A percentile compares a stretch with the other conserved stretches of the same genome.
These are phyloP conservation scores for Dorcus hopei DNA, from an alignment of 2,888 invertebrate genomes.

Conservation along the genomic window DNA sequence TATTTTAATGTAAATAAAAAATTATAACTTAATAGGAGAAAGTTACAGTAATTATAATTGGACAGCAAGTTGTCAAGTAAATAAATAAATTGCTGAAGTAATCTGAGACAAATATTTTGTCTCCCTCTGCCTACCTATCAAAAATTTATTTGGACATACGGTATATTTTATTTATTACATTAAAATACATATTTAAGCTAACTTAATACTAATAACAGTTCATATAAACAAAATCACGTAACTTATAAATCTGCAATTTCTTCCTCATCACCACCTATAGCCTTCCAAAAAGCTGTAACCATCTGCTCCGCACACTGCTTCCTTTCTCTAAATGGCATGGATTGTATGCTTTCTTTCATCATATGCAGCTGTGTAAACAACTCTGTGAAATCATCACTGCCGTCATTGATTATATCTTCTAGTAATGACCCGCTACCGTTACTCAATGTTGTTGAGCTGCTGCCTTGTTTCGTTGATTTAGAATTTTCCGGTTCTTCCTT, in stretches of 20 bases:
- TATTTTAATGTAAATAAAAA: too few relatives aligned
- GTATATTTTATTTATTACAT: too few relatives aligned
- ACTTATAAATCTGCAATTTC: conserved; percentile 56
- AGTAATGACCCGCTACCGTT: conserved; percentile 2
- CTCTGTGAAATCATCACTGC: conserved; percentile 56
- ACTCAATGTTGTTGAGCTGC: background rate
- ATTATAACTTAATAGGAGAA: too few relatives aligned
- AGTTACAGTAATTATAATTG: too few relatives aligned
- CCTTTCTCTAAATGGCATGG: conserved; percentile 61
- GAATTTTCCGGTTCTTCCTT: conserved; percentile 3
- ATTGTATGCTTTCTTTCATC: conserved; percentile 66
- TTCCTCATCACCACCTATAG: conserved; percentile 69
- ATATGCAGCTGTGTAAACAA: conserved; percentile 63
- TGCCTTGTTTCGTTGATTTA: conserved; percentile 1
- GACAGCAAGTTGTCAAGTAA: too few relatives aligned
- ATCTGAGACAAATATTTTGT: too few relatives aligned
- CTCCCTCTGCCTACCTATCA: too few relatives aligned
- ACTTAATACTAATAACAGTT: too few relatives aligned
- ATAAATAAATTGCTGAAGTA: too few relatives aligned
- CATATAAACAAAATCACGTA: too few relatives aligned
- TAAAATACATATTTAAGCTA: too few relatives aligned
- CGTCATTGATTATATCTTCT: conserved; percentile 31
- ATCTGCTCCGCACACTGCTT: conserved; percentile 70
- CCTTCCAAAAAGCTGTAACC: conserved; percentile 70
- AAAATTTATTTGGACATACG: too few relatives aligned